These are phyloP conservation scores for Nomada hirtipes DNA, from an alignment of 2,888 invertebrate species.

Conservation along the genomic window DNA sequence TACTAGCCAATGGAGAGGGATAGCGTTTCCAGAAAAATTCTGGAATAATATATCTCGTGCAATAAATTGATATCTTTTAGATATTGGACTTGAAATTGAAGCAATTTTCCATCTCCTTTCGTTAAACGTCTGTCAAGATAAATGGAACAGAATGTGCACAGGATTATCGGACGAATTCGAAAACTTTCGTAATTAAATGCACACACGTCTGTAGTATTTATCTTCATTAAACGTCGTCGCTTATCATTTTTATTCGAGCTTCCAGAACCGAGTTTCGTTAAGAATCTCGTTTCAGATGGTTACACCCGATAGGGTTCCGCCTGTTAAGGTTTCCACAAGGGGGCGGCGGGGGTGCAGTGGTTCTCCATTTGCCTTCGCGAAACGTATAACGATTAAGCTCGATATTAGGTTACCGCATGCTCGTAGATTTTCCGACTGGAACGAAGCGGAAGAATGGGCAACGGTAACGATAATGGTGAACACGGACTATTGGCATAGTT, in stretches of 20 bases:
- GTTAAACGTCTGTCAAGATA: neutral
- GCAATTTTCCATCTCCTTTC: neutral
- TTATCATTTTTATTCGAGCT: constrained; percentile 16
- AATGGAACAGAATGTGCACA: neutral
- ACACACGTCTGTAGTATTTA: neutral
- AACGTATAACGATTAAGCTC: constrained; percentile 47
- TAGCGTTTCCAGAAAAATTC: neutral
- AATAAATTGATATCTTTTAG: too few relatives aligned
- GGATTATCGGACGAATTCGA: neutral
- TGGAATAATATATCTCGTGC: too few relatives aligned
- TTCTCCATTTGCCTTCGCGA: constrained; percentile 20
- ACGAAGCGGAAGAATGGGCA: constrained; percentile 61
- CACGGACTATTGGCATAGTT: constrained; percentile 72
- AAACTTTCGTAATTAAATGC: neutral
- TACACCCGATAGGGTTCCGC: constrained; percentile 13
- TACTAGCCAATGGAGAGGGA: neutral
- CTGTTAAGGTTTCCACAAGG: constrained; percentile 27
- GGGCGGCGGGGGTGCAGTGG: neutral
- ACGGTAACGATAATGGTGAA: constrained; percentile 70
- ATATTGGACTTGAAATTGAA: too few relatives aligned
- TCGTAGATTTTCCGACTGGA: constrained; percentile 39
- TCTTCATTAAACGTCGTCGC: neutral
- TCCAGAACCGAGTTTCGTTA: constrained; percentile 8
- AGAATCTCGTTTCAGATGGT: constrained; percentile 15
- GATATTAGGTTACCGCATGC: constrained; percentile 47